Percentiles rank a stretch among this genome's conserved stretches.
These are phyloP conservation scores for Bombus huntii DNA, from an alignment of 1,140 invertebrate species.

Conservation along the genomic window DNA sequence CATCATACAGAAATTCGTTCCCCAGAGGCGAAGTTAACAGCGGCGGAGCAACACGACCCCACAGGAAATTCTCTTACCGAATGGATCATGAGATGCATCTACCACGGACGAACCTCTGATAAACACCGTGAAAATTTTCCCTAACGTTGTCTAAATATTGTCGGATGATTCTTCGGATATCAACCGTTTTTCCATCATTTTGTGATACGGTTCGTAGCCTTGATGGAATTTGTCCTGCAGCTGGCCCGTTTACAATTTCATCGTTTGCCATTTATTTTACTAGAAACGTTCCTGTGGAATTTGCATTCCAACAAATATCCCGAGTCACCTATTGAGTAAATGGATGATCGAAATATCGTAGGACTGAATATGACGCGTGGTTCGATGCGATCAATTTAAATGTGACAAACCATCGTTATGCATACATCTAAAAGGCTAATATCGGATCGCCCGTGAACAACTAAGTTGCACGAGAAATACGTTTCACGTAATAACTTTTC, in stretches of 20 bases:
- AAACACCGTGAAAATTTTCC: background rate
- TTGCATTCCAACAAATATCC: background rate
- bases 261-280: too few relatives aligned
- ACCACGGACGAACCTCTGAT: background rate
- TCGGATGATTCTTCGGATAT: background rate
- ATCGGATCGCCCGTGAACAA: too few relatives aligned
- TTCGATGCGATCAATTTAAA: slow-evolving; percentile 4
- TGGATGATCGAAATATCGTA: background rate
- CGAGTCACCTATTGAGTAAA: background rate
- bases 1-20: slow-evolving; percentile 9
- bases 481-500: background rate
- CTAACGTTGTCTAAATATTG: background rate
- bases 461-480: background rate
- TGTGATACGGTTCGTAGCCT: background rate
- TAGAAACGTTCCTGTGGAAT: background rate
- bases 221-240: background rate
- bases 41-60: background rate
- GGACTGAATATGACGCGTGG: background rate
- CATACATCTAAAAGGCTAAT: background rate
- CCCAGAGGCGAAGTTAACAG: background rate
- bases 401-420: background rate
- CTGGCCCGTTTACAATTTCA: background rate
- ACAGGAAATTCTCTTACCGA: slow-evolving; percentile 27
- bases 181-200: background rate
- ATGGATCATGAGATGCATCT: slow-evolving; percentile 1